A percentile compares a stretch with the other conserved stretches of the same genome.
Evolutionary conservation across 1,140 invertebrate species (phyloP).

Genomic region (Achatina immaculata): DNA sequence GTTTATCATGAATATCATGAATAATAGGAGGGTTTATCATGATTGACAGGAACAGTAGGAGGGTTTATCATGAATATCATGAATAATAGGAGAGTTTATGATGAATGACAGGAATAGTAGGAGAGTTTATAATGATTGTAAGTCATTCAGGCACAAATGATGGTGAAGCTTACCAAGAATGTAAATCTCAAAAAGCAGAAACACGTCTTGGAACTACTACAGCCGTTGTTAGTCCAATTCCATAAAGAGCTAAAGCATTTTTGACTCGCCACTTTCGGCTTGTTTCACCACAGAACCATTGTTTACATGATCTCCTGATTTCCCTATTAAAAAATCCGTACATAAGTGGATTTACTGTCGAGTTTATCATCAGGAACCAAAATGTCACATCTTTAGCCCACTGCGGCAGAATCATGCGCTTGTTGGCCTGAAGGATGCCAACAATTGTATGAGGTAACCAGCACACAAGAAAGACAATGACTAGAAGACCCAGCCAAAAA

Average conservation of each 20-base stretch:
- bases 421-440: conserved; percentile 46
- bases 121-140: too few species aligned
- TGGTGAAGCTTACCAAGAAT: too few species aligned
- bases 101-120: too few species aligned
- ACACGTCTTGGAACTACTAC: conserved; percentile 26
- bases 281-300: conserved; percentile 46
- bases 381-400: conserved; percentile 47
- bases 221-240: conserved; percentile 39
- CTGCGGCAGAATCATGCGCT: conserved; percentile 40
- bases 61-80: too few species aligned
- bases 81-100: too few species aligned
- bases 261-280: conserved; percentile 43
- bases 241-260: conserved; percentile 51
- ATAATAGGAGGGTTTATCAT: too few species aligned
- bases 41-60: too few species aligned
- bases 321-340: conserved; percentile 63
- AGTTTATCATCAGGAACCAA: conserved; percentile 57
- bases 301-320: conserved; percentile 53
- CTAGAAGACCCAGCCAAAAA: conserved; percentile 55
- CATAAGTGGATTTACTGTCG: conserved; percentile 62
- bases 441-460: conserved; percentile 59
- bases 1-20: too few species aligned
- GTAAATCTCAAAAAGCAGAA: background rate
- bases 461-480: conserved; percentile 57
- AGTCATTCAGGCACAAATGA: background rate